Percentiles rank a stretch among this genome's conserved stretches.
Evolutionary conservation across 2,888 invertebrate species (phyloP).

Genomic region (Agrotis clavis): DNA sequence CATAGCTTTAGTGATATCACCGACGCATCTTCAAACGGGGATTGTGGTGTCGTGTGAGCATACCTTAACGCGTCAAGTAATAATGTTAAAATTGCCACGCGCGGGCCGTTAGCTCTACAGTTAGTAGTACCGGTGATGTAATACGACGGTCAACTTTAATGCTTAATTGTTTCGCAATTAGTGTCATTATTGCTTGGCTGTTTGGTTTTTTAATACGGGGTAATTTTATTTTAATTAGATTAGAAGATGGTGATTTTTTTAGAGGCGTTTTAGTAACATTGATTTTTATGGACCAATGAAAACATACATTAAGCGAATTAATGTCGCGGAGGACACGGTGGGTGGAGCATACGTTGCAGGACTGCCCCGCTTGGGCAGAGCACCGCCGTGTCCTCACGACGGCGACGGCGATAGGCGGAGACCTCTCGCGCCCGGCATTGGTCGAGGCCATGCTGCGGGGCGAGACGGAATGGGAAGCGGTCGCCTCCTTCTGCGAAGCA

Average conservation of each 20-base stretch:
- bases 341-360: too few species aligned
- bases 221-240: slow-evolving; percentile 14
- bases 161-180: slow-evolving; percentile 57
- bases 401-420: too few species aligned
- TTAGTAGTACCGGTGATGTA: slow-evolving; percentile 60
- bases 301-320: too few species aligned
- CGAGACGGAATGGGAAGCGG: too few species aligned
- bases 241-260: neutral
- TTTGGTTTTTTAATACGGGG: neutral
- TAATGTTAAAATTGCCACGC: slow-evolving; percentile 56
- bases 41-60: slow-evolving; percentile 17
- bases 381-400: too few species aligned
- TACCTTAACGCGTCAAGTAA: slow-evolving; percentile 38
- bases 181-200: slow-evolving; percentile 16
- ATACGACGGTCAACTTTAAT: slow-evolving; percentile 54
- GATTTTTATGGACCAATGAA: neutral
- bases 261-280: neutral
- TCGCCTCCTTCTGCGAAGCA: too few species aligned
- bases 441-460: too few species aligned
- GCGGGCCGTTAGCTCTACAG: slow-evolving; percentile 62
- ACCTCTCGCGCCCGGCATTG: too few species aligned
- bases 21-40: slow-evolving; percentile 10
- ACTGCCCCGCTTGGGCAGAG: too few species aligned
- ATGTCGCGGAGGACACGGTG: too few species aligned
- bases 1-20: neutral